A percentile compares a stretch with the other conserved stretches of the same genome.
phyloP scores from a whole-genome alignment of 2,797 vertebrate genomes.

The Pantherophis alleghaniensis region DNA sequence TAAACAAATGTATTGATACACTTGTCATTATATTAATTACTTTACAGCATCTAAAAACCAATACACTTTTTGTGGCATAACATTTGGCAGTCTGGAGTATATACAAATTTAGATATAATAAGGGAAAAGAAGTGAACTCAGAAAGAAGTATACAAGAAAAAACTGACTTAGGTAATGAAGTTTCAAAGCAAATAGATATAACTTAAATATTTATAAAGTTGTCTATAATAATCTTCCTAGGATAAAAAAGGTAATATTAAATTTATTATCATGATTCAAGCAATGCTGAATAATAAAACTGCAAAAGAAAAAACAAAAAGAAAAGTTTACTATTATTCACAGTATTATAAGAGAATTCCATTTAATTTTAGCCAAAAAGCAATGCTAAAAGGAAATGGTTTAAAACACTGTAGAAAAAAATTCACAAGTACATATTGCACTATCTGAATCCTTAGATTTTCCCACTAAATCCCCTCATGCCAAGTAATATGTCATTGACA shows the following conservation, averaged over 20 bases:
- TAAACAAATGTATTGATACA: not conserved
- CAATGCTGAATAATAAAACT: conserved; percentile 24
- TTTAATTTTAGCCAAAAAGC: not conserved
- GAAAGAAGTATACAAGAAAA: not conserved
- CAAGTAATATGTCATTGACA: conserved; percentile 59
- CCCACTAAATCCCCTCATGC: conserved; percentile 48
- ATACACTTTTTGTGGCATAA: not conserved
- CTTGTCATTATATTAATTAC: not conserved
- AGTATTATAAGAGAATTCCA: conserved; percentile 23
- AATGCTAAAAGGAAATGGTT: conserved; percentile 53
- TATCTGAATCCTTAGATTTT: conserved; percentile 49
- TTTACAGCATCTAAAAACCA: not conserved
- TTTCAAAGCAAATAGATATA: not conserved
- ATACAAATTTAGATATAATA: not conserved
- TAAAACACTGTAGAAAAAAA: conserved; percentile 30
- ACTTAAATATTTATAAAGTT: not conserved
- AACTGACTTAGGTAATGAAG: not conserved
- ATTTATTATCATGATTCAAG: not conserved
- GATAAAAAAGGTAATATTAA: not conserved
- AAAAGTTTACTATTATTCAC: conserved; percentile 52
- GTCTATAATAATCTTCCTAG: not conserved
- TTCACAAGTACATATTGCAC: conserved; percentile 50
- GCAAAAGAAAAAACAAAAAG: not conserved
- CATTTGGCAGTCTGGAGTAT: not conserved
- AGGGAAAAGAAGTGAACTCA: not conserved